Evolutionary conservation across 2,888 invertebrate genomes (phyloP).

Genomic region (Argyresthia albistria): DNA sequence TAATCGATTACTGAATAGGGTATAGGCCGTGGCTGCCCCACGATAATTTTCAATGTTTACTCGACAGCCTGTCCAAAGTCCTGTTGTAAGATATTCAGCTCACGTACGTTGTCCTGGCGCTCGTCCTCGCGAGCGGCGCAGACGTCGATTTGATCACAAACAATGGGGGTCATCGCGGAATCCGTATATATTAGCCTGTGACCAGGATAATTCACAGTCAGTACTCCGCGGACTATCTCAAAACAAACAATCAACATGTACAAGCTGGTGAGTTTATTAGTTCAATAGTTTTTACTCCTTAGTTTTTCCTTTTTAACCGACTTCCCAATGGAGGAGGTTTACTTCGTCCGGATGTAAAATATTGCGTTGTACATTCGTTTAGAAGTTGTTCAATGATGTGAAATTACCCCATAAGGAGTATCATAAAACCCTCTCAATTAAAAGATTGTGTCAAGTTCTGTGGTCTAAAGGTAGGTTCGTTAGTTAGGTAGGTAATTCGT

Average conservation of each 20-base stretch:
- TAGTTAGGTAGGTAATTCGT: too few relatives aligned
- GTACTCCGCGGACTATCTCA: constrained; percentile 30
- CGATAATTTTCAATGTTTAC: background rate
- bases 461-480: too few relatives aligned
- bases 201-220: constrained; percentile 28
- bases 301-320: too few relatives aligned
- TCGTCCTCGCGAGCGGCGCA: constrained; percentile 43
- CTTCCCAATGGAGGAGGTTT: too few relatives aligned
- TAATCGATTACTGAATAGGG: too few relatives aligned
- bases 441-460: too few relatives aligned
- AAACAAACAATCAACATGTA: constrained; percentile 57
- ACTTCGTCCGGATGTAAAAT: too few relatives aligned
- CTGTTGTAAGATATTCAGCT: constrained; percentile 31
- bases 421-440: too few relatives aligned
- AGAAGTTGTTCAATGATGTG: too few relatives aligned
- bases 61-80: constrained; percentile 31
- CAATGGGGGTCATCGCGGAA: constrained; percentile 46
- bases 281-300: background rate
- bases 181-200: constrained; percentile 52
- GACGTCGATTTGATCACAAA: constrained; percentile 46
- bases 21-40: background rate
- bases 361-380: too few relatives aligned
- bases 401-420: too few relatives aligned
- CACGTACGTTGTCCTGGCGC: constrained; percentile 40
- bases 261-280: constrained; percentile 55